Percentiles rank a stretch among this genome's conserved stretches.
phyloP scores from a whole-genome alignment of 2,888 invertebrate species.

The Scaptomyza caliginosa region DNA sequence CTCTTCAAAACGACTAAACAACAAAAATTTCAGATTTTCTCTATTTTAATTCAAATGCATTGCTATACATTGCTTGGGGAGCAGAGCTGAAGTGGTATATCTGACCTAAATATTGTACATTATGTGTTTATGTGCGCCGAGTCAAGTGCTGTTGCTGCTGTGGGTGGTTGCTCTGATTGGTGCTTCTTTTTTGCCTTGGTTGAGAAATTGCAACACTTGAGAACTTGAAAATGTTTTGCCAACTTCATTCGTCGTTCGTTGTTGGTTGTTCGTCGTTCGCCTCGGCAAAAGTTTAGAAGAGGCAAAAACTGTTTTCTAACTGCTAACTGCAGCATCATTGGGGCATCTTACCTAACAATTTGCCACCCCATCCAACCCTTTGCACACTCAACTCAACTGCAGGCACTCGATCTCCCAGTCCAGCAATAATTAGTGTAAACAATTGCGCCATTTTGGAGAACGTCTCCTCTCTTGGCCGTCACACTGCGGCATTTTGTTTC shows the following conservation, averaged over 20 bases:
- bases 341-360: neutral
- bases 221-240: slow-evolving; percentile 75
- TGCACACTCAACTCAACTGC: neutral
- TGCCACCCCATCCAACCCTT: neutral
- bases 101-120: slow-evolving; percentile 72
- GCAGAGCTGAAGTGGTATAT: neutral
- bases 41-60: neutral
- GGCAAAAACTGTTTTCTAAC: slow-evolving; percentile 7
- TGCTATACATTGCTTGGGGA: slow-evolving; percentile 8
- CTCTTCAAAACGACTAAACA: no score
- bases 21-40: no score
- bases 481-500: slow-evolving; percentile 61
- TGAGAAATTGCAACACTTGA: slow-evolving; percentile 76
- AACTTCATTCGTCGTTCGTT: slow-evolving; percentile 44
- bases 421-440: slow-evolving; percentile 75
- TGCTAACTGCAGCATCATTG: slow-evolving; percentile 27
- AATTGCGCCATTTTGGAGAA: slow-evolving; percentile 60
- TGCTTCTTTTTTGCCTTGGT: slow-evolving; percentile 4
- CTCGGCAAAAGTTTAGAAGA: slow-evolving; percentile 53
- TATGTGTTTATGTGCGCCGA: slow-evolving; percentile 56
- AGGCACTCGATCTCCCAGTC: slow-evolving; percentile 19
- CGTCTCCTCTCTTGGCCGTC: slow-evolving; percentile 24
- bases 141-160: slow-evolving; percentile 2
- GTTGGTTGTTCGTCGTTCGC: neutral
- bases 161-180: slow-evolving; percentile 1